phyloP scores from a whole-genome alignment of 1,140 invertebrate genomes.

The Leguminivora glycinivorella region DNA sequence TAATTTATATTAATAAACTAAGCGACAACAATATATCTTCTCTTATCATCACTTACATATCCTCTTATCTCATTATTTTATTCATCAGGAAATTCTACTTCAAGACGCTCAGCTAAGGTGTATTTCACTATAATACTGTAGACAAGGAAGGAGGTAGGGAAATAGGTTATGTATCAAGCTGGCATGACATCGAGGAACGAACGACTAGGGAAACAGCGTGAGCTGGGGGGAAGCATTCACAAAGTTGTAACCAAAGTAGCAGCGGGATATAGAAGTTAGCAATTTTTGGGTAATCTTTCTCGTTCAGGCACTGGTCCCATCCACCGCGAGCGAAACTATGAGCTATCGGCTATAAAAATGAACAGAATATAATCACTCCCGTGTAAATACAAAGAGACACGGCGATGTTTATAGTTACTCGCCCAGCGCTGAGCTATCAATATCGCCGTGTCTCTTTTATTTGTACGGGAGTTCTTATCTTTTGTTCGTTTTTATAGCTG shows the following conservation, averaged over 20 bases:
- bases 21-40: not conserved
- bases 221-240: not conserved
- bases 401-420: too few relatives aligned
- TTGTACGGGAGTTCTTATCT: too few relatives aligned
- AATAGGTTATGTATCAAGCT: constrained; percentile 6
- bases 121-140: not conserved
- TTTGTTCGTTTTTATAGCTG: too few relatives aligned
- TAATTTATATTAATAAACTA: not conserved
- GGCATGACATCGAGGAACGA: not conserved
- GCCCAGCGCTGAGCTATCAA: too few relatives aligned
- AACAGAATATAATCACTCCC: too few relatives aligned
- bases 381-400: too few relatives aligned
- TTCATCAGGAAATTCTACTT: not conserved
- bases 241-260: not conserved
- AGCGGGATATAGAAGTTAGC: not conserved
- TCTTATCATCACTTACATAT: not conserved
- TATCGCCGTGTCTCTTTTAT: too few relatives aligned
- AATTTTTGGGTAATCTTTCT: not conserved
- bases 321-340: too few relatives aligned
- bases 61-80: not conserved
- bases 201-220: not conserved
- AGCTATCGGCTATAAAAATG: too few relatives aligned
- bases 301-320: too few relatives aligned
- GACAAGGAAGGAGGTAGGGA: not conserved
- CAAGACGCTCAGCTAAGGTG: not conserved